These are phyloP conservation scores for Hedya salicella DNA, from an alignment of 2,888 invertebrate genomes.

Conservation along the genomic window DNA sequence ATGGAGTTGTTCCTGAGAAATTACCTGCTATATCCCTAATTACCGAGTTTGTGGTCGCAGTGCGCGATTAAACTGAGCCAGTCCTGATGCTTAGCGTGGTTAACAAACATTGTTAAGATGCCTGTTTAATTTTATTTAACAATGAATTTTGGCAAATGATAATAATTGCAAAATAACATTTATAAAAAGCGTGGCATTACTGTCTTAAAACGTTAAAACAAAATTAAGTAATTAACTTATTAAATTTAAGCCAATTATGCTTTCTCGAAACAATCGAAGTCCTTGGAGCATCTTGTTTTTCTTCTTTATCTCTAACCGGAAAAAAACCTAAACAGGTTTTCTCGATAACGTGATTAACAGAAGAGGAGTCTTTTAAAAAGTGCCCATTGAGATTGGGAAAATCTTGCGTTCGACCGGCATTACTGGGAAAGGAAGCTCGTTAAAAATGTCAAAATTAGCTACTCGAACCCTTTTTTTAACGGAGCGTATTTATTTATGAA, in stretches of 20 bases:
- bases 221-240: constrained; percentile 6
- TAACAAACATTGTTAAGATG: constrained; percentile 13
- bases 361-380: constrained; percentile 34
- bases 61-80: constrained; percentile 45
- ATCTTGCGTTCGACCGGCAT: constrained; percentile 37
- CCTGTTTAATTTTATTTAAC: not conserved
- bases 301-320: constrained; percentile 29
- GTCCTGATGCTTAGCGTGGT: constrained; percentile 6
- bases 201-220: not conserved
- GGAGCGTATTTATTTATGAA: constrained; percentile 24
- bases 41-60: constrained; percentile 48
- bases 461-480: constrained; percentile 35
- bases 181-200: not conserved
- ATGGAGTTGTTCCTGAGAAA: constrained; percentile 52
- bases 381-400: constrained; percentile 42
- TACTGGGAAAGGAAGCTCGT: constrained; percentile 35
- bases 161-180: not conserved
- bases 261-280: not conserved
- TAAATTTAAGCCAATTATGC: constrained; percentile 1
- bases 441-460: constrained; percentile 42
- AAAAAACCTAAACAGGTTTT: constrained; percentile 29
- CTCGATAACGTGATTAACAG: constrained; percentile 38
- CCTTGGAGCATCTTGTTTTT: constrained; percentile 7
- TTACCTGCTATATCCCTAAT: constrained; percentile 49
- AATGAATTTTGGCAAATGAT: not conserved